phyloP scores from a whole-genome alignment of 2,113 vertebrate genomes.

The Patagioenas fasciata region DNA sequence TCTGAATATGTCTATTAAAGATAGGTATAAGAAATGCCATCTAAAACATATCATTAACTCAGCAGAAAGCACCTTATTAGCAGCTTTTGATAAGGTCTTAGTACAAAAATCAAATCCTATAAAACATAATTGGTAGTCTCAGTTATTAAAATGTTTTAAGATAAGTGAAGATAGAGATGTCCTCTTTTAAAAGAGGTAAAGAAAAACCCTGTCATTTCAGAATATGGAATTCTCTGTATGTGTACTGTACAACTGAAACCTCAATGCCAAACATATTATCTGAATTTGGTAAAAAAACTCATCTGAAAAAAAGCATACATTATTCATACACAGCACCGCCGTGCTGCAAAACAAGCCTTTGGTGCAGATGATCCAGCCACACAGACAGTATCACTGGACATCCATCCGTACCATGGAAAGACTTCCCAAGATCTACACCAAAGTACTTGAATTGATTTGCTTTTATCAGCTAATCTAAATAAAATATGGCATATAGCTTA shows the following conservation, averaged over 20 bases:
- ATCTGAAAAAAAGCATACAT: neutral
- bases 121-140: slow-evolving; percentile 75
- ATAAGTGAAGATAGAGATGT: slow-evolving; percentile 74
- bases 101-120: slow-evolving; percentile 73
- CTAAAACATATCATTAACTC: slow-evolving; percentile 80
- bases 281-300: slow-evolving; percentile 18
- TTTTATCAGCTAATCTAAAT: neutral
- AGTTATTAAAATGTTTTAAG: slow-evolving; percentile 79
- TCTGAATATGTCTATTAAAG: slow-evolving; percentile 79
- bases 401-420: neutral
- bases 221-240: slow-evolving; percentile 44
- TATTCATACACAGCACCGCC: neutral
- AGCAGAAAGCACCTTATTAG: slow-evolving; percentile 80
- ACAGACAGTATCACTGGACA: neutral
- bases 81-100: slow-evolving; percentile 75
- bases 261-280: neutral
- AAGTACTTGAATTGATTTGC: neutral
- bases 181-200: slow-evolving; percentile 55
- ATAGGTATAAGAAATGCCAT: slow-evolving; percentile 76
- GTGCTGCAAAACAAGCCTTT: neutral
- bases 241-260: slow-evolving; percentile 25
- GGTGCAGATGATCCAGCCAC: neutral
- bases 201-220: slow-evolving; percentile 50
- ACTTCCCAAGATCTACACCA: neutral
- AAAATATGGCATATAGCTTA: neutral